A percentile compares a stretch with the other conserved stretches of the same genome.
phyloP scores from a whole-genome alignment of 2,888 invertebrate species.

The Stenotaenia linearis region DNA sequence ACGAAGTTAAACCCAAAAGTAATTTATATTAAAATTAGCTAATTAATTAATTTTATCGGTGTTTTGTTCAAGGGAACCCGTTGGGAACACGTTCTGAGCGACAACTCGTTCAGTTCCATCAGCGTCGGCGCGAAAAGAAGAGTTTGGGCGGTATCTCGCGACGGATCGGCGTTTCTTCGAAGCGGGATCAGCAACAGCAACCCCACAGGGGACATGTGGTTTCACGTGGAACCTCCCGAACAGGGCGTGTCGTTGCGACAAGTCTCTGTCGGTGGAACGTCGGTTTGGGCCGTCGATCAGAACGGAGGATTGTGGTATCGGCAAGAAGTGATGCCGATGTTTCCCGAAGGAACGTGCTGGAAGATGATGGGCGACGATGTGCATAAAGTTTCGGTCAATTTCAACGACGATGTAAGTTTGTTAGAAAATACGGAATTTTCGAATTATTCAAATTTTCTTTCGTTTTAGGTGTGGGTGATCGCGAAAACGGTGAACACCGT shows the following conservation, averaged over 20 bases:
- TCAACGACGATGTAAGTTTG: conserved; percentile 41
- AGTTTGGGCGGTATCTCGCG: conserved; percentile 75
- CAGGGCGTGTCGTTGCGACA: conserved; percentile 61
- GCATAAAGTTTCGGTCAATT: conserved; percentile 44
- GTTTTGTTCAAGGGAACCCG: conserved; percentile 55
- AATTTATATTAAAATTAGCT: conserved; percentile 41
- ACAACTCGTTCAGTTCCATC: conserved; percentile 63
- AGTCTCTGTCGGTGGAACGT: conserved; percentile 64
- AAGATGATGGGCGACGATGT: conserved; percentile 44
- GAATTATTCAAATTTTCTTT: background rate
- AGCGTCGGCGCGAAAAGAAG: conserved; percentile 51
- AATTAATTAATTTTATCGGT: background rate
- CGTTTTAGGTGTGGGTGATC: conserved; percentile 39
- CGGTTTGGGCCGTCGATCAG: conserved; percentile 76
- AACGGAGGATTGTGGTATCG: conserved; percentile 68
- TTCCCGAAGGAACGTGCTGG: conserved; percentile 82
- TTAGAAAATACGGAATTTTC: background rate
- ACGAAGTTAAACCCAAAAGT: conserved; percentile 66
- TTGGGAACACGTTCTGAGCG: conserved; percentile 76
- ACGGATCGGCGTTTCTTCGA: conserved; percentile 76
- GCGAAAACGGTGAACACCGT: conserved; percentile 27
- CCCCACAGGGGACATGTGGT: conserved; percentile 68
- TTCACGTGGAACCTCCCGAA: conserved; percentile 66
- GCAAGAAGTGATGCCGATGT: conserved; percentile 65
- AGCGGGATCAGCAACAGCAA: conserved; percentile 68